Percentiles rank a stretch among this genome's conserved stretches.
Conservation (phyloP, 2,797 vertebrate genomes). For the Cryptoblepharus egeriae region DNA sequence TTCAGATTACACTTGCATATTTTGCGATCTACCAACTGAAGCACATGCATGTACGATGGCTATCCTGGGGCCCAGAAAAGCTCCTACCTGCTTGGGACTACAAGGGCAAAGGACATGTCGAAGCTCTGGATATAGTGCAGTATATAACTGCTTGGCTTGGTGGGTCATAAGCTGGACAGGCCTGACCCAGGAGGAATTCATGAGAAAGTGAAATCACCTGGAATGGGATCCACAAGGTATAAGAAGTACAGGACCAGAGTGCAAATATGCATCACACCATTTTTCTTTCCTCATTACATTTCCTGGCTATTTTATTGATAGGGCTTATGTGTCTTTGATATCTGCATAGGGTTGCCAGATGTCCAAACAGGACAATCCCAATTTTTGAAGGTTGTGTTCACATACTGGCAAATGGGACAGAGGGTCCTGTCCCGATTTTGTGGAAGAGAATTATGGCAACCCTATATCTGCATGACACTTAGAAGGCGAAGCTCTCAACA, state of each 20-base stretch:
- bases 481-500: neutral
- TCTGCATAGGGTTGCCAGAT: too few species aligned
- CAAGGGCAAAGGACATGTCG: neutral
- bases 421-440: too few species aligned
- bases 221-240: neutral
- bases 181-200: neutral
- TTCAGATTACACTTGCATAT: neutral
- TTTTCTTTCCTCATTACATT: neutral
- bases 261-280: neutral
- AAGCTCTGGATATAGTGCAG: neutral
- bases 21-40: neutral
- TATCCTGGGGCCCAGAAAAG: neutral
- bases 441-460: too few species aligned
- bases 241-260: neutral
- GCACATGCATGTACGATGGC: too few species aligned
- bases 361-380: too few species aligned
- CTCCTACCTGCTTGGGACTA: neutral
- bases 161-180: neutral
- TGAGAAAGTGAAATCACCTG: neutral
- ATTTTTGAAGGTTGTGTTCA: too few species aligned
- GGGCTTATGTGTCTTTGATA: neutral
- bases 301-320: neutral
- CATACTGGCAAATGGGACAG: too few species aligned
- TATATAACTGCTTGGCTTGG: neutral
- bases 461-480: neutral